A percentile compares a stretch with the other conserved stretches of the same genome.
phyloP scores from a whole-genome alignment of 1,140 invertebrate species.

The Colletes gigas region DNA sequence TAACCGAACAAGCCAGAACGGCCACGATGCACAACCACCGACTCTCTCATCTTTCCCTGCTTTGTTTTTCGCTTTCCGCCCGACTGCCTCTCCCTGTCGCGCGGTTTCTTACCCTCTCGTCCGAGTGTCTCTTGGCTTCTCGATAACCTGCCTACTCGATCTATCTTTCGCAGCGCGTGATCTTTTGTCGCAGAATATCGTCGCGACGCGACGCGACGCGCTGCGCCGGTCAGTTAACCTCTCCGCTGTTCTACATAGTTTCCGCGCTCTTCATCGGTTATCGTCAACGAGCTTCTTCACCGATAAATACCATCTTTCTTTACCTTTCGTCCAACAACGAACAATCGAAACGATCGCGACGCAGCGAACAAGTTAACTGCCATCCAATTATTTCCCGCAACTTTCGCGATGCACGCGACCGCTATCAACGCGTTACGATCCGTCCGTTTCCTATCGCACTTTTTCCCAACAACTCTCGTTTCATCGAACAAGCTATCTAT shows the following conservation, averaged over 20 bases:
- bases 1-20: constrained; percentile 78
- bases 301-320: too few relatives aligned
- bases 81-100: not conserved
- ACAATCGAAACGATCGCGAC: too few relatives aligned
- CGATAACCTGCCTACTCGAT: constrained; percentile 5
- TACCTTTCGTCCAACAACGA: too few relatives aligned
- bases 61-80: constrained; percentile 7
- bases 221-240: not conserved
- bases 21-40: constrained; percentile 66
- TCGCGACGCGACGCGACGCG: too few relatives aligned
- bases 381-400: not conserved
- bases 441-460: not conserved
- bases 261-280: too few relatives aligned
- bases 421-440: not conserved
- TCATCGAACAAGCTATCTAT: not conserved
- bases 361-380: not conserved
- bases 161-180: not conserved
- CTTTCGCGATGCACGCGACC: not conserved
- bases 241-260: not conserved
- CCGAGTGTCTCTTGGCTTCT: not conserved
- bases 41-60: constrained; percentile 43
- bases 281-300: too few relatives aligned
- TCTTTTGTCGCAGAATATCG: not conserved
- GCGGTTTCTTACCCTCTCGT: not conserved
- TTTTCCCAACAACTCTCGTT: not conserved